These are phyloP conservation scores for Drosophila hamatofila DNA, from an alignment of 2,888 invertebrate species.

Conservation along the genomic window DNA sequence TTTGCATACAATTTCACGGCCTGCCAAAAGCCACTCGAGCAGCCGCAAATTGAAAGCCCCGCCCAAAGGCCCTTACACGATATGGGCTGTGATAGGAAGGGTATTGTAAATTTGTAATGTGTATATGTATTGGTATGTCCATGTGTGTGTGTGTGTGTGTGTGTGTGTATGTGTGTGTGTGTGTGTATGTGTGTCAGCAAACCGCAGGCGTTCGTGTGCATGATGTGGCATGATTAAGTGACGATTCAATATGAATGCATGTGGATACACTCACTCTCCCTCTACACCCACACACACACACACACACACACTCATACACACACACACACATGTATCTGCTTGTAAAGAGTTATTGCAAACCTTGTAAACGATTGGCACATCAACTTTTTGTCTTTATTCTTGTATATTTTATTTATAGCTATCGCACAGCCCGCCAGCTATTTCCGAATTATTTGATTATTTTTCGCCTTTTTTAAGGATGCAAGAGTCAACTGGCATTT, in stretches of 20 bases:
- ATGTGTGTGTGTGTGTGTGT: not conserved
- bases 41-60: slow-evolving; percentile 64
- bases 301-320: not conserved
- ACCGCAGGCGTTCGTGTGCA: slow-evolving; percentile 46
- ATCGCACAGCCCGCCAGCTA: slow-evolving; percentile 25
- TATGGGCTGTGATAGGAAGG: not conserved
- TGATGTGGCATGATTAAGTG: slow-evolving; percentile 52
- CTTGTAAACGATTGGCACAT: not conserved
- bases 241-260: slow-evolving; percentile 46
- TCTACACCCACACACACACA: not conserved
- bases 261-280: slow-evolving; percentile 3
- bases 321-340: not conserved
- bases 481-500: not conserved
- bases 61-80: slow-evolving; percentile 5
- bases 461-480: not conserved
- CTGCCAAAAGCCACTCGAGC: slow-evolving; percentile 65
- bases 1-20: slow-evolving; percentile 66
- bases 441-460: slow-evolving; percentile 3
- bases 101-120: slow-evolving; percentile 9
- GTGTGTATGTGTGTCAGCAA: slow-evolving; percentile 18
- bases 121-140: not conserved
- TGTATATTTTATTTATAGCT: not conserved
- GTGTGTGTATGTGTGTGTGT: not conserved
- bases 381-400: not conserved
- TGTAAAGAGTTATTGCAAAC: slow-evolving; percentile 9